phyloP scores from a whole-genome alignment of 2,888 invertebrate species.

The Oscheius onirici region DNA sequence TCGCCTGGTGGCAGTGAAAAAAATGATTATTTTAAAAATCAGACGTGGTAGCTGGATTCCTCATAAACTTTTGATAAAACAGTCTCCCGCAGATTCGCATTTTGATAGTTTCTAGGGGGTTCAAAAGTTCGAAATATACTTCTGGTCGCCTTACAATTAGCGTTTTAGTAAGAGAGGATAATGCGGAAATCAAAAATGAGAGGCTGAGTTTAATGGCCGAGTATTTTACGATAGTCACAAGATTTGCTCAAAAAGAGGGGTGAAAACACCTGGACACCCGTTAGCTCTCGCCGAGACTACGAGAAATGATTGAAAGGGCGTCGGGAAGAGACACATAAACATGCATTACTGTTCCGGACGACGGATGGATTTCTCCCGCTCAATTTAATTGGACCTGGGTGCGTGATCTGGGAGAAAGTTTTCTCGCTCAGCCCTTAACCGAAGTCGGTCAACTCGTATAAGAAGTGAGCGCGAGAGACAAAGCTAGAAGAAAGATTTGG shows the following conservation, averaged over 20 bases:
- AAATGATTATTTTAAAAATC: too few relatives aligned
- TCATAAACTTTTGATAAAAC: too few relatives aligned
- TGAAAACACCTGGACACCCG: too few relatives aligned
- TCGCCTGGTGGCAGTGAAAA: too few relatives aligned
- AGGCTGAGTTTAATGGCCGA: too few relatives aligned
- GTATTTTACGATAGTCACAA: background rate
- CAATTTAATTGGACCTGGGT: constrained; percentile 17
- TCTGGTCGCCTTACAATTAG: too few relatives aligned
- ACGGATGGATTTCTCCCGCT: background rate
- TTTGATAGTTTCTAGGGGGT: too few relatives aligned
- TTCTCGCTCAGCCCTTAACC: background rate
- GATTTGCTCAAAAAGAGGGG: background rate
- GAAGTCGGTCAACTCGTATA: constrained; percentile 31
- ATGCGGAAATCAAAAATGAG: too few relatives aligned
- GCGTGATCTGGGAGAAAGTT: constrained; percentile 22
- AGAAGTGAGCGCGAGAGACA: constrained; percentile 12
- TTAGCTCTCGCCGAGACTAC: background rate
- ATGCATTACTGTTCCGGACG: background rate
- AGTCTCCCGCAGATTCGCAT: too few relatives aligned
- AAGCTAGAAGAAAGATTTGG: constrained; percentile 14
- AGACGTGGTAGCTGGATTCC: too few relatives aligned
- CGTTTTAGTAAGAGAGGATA: too few relatives aligned
- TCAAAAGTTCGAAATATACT: too few relatives aligned
- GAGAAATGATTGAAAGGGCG: background rate
- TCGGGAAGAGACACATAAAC: background rate